These are phyloP conservation scores for Probaryconus sp. DNA, from an alignment of 1,140 invertebrate genomes.

Conservation along the genomic window DNA sequence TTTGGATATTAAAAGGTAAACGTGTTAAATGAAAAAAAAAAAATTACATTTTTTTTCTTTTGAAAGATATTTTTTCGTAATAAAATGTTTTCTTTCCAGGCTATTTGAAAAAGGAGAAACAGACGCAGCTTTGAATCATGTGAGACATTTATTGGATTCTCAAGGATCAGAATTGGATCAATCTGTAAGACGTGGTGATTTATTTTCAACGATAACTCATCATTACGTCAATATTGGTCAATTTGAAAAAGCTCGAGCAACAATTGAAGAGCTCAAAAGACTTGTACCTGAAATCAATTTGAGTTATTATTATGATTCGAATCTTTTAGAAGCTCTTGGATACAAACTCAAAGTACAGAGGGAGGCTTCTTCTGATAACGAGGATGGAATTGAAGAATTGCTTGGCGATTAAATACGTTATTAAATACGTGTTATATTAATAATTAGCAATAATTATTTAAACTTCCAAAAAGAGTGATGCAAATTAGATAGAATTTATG, in stretches of 20 bases:
- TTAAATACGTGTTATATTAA: too few species aligned
- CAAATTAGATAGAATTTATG: too few species aligned
- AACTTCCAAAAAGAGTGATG: too few species aligned
- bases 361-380: slow-evolving; percentile 71
- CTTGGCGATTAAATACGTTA: slow-evolving; percentile 73
- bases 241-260: slow-evolving; percentile 69
- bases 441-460: too few species aligned
- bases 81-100: slow-evolving; percentile 66
- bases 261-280: slow-evolving; percentile 71
- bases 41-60: slow-evolving; percentile 11
- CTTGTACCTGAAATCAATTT: slow-evolving; percentile 75
- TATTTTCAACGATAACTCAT: slow-evolving; percentile 79
- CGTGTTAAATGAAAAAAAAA: slow-evolving; percentile 24
- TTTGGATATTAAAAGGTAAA: slow-evolving; percentile 81
- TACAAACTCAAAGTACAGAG: slow-evolving; percentile 71
- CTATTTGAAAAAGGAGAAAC: slow-evolving; percentile 79
- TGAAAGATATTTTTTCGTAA: slow-evolving; percentile 8
- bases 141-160: slow-evolving; percentile 79
- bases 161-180: slow-evolving; percentile 78
- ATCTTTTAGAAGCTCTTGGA: slow-evolving; percentile 71
- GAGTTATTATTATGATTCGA: slow-evolving; percentile 71
- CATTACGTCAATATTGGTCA: slow-evolving; percentile 76
- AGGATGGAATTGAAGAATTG: slow-evolving; percentile 75
- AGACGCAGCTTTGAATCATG: slow-evolving; percentile 78
- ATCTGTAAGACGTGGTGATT: slow-evolving; percentile 78